Percentiles rank a stretch among this genome's conserved stretches.
phyloP scores from a whole-genome alignment of 2,113 vertebrate genomes.

The Heterocephalus glaber region DNA sequence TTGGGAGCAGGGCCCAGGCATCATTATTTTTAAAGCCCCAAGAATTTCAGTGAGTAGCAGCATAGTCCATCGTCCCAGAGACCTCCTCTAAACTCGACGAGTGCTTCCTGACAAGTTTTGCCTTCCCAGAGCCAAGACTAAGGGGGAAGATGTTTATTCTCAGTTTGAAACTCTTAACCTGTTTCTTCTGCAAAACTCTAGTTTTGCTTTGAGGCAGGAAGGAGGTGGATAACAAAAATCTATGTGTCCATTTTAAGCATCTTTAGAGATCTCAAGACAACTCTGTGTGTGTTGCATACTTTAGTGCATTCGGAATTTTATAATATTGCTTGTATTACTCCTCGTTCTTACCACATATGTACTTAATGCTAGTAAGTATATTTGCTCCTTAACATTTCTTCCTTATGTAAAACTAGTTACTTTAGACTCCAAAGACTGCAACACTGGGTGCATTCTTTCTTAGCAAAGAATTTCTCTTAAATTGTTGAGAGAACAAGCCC shows the following conservation, averaged over 20 bases:
- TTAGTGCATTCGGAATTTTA: neutral
- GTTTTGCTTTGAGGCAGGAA: neutral
- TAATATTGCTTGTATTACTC: neutral
- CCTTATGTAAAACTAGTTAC: neutral
- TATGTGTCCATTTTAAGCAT: neutral
- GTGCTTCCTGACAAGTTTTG: neutral
- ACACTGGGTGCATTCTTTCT: neutral
- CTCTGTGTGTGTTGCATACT: neutral
- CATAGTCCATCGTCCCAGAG: neutral
- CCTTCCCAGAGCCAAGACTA: neutral
- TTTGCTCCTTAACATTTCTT: neutral
- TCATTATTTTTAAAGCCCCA: neutral
- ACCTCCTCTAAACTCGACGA: neutral
- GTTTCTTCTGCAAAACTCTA: constrained; percentile 21
- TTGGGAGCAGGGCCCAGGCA: neutral
- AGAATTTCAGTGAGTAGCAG: neutral
- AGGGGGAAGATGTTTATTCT: neutral
- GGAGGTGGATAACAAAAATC: neutral
- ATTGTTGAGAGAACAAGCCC: neutral
- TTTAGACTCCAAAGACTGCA: neutral
- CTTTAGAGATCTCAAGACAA: neutral
- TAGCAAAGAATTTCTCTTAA: constrained; percentile 19
- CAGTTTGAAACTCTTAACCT: neutral
- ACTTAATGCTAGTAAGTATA: neutral
- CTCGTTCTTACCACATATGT: neutral